Base-by-base conservation (phyloP, 2,797 vertebrate species). In the Betta splendens region DNA sequence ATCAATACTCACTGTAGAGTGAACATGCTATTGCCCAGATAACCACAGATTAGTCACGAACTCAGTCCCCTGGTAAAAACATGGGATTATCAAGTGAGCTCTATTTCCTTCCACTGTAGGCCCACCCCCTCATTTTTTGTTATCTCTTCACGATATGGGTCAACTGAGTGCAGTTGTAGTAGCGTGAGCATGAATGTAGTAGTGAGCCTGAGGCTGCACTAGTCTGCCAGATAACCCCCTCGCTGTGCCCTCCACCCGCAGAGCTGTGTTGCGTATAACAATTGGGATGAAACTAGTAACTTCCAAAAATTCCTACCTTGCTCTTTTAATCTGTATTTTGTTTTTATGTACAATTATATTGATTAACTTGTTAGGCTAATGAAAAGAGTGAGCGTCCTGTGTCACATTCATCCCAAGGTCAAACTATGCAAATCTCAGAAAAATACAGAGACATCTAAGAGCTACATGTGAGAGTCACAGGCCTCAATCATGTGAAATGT, bases 61-160 rank as follows among this genome's bases (percentile, higher is more conserved):
- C 57, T 31, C 43, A 28, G 17, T 64, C 22, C 28, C 38, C 50
- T 61, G 20, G 23, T 44, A 36, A 69, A 74, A 65, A 49, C 58
- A 64, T 32, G 26, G 23, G 55, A 64, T 66, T 61, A 75, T 82
- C 69, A 75, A 12, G 39, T 78, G 74, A 78, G 72, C 60, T 66
- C 39, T 16, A 28, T 46, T 69, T 75, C n/a, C 28, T 56, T 58
- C 33, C 23, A 8, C 18, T 48, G 22, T 45, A 12, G 9, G 3
- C 22, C 50, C 50, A 0, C 51, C 62, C 64, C 58, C 50, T 36
- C 26, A n/a, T 60, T 45, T 61, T 39, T 46, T 29, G 43, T 48
- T 38, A 15, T 70, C 75, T 61, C 51, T 68, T 64, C 63, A 18
- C 81, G 76, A 91, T 90, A 72, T 91, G 87, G 90, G 88, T 90